Evolutionary conservation across 1,140 invertebrate genomes (phyloP).

Genomic region (Goniozus legneri): DNA sequence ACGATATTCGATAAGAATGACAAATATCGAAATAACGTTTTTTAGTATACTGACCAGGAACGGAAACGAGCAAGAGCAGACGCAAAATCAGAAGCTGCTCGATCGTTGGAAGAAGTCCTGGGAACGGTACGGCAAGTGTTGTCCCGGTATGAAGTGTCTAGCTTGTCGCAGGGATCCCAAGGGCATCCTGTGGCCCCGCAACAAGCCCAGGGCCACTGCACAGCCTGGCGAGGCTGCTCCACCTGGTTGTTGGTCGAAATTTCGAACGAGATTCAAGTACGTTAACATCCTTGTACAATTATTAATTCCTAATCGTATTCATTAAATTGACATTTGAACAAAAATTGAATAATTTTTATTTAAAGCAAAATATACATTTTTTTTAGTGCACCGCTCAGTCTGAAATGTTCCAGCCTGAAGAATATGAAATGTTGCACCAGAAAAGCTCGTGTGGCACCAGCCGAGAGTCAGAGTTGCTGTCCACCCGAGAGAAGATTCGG

Average conservation of each 20-base stretch:
- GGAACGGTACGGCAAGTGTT: conserved; percentile 34
- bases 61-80: neutral
- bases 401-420: conserved; percentile 33
- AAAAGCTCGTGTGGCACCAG: conserved; percentile 36
- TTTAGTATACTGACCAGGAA: too few species aligned
- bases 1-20: too few species aligned
- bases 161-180: conserved; percentile 42
- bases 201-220: conserved; percentile 11
- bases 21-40: too few species aligned
- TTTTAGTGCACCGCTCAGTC: too few species aligned
- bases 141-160: conserved; percentile 41
- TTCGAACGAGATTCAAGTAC: conserved; percentile 32
- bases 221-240: neutral
- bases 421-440: conserved; percentile 33
- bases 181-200: conserved; percentile 36
- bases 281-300: neutral
- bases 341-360: too few species aligned
- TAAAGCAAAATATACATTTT: too few species aligned
- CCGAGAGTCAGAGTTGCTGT: conserved; percentile 34
- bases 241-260: conserved; percentile 32
- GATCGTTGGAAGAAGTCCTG: conserved; percentile 33
- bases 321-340: neutral
- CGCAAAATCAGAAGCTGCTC: conserved; percentile 18
- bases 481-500: conserved; percentile 41
- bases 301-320: neutral